phyloP scores from a whole-genome alignment of 2,797 vertebrate species.

The Cuniculus paca region DNA sequence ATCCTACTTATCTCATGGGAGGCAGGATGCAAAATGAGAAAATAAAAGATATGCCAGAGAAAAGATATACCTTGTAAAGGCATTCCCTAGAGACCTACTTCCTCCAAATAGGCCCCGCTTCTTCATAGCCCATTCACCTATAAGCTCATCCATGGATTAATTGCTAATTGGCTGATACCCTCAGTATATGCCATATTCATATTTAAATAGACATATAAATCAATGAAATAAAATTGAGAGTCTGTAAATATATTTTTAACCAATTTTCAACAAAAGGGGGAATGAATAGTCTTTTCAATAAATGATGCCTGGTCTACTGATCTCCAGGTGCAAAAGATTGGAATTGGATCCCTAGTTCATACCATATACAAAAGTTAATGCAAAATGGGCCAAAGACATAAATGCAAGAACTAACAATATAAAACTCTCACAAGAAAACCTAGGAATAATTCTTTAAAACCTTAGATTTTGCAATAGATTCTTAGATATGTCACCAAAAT shows the following conservation, averaged over 20 bases:
- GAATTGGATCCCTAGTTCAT: neutral
- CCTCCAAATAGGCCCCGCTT: neutral
- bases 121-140: neutral
- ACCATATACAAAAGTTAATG: neutral
- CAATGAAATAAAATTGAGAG: neutral
- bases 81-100: neutral
- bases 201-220: neutral
- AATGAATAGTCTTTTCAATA: slow-evolving; percentile 22
- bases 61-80: neutral
- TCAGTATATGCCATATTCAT: neutral
- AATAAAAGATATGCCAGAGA: neutral
- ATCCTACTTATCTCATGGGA: neutral
- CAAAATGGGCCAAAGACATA: neutral
- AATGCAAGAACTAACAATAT: neutral
- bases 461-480: neutral
- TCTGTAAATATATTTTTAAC: neutral
- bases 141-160: neutral
- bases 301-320: neutral
- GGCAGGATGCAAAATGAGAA: neutral
- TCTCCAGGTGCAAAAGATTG: neutral
- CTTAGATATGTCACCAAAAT: neutral
- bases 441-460: slow-evolving; percentile 13
- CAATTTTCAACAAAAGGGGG: neutral
- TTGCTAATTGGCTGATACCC: neutral
- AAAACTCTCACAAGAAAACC: neutral